These are phyloP conservation scores for Tamandua tetradactyla DNA, from an alignment of 2,797 vertebrate species.

Conservation along the genomic window DNA sequence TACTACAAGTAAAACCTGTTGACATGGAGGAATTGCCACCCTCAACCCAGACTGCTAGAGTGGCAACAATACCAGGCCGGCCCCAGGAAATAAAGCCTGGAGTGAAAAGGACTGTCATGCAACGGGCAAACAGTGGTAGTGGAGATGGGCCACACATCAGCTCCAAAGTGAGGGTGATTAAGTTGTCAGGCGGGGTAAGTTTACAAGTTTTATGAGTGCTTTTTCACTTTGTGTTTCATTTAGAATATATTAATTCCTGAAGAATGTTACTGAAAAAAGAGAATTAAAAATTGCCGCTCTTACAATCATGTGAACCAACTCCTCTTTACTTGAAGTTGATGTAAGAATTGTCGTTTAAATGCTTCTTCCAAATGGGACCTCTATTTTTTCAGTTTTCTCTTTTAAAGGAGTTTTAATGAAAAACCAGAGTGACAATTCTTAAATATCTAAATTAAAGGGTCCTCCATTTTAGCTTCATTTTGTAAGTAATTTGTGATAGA, in stretches of 20 bases:
- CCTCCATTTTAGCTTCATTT: not conserved
- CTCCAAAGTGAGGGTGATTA: conserved; percentile 96
- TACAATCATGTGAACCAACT: not conserved
- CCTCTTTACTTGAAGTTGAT: not conserved
- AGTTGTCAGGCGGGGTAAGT: conserved; percentile 95
- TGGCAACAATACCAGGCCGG: conserved; percentile 76
- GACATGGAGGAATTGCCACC: conserved; percentile 68
- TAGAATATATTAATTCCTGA: conserved; percentile 32
- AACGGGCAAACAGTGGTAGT: conserved; percentile 89
- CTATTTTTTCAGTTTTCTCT: not conserved
- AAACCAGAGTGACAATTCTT: not conserved
- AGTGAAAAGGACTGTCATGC: conserved; percentile 97
- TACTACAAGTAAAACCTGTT: conserved; percentile 75
- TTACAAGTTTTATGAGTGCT: conserved; percentile 62
- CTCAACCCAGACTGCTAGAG: conserved; percentile 77
- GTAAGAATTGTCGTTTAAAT: not conserved
- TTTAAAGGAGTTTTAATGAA: not conserved
- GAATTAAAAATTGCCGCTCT: not conserved
- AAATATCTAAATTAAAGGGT: not conserved
- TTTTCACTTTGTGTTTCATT: conserved; percentile 59
- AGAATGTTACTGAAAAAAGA: not conserved
- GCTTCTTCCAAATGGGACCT: not conserved
- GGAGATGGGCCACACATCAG: conserved; percentile 89
- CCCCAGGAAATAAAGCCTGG: conserved; percentile 87
- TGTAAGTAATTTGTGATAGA: not conserved